These are phyloP conservation scores for Oryzias dopingdopingensis DNA, from an alignment of 2,797 vertebrate genomes.

Conservation along the genomic window DNA sequence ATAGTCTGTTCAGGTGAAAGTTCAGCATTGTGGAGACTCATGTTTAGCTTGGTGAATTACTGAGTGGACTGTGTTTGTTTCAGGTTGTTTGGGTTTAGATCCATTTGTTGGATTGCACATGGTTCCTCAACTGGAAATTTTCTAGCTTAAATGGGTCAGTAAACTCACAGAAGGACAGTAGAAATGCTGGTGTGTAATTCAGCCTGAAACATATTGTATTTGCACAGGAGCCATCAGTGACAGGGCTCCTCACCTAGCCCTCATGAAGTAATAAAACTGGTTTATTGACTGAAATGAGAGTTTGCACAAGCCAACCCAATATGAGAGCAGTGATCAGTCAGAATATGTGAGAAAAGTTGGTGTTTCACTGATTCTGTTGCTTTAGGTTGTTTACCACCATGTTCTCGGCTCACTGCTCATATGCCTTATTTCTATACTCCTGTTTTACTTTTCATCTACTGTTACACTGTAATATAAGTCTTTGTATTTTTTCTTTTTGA, in stretches of 20 bases:
- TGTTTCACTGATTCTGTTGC: constrained; percentile 8
- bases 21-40: constrained; percentile 47
- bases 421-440: constrained; percentile 9
- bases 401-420: constrained; percentile 16
- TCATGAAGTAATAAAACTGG: constrained; percentile 60
- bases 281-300: constrained; percentile 52
- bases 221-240: constrained; percentile 54
- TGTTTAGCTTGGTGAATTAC: constrained; percentile 50
- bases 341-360: constrained; percentile 13
- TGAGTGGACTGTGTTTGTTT: constrained; percentile 49
- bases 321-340: constrained; percentile 32
- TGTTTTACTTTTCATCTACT: not conserved
- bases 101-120: constrained; percentile 52
- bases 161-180: constrained; percentile 51
- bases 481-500: too few relatives aligned
- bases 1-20: constrained; percentile 29
- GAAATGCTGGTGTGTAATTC: constrained; percentile 54
- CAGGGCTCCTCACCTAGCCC: constrained; percentile 50
- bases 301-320: constrained; percentile 29
- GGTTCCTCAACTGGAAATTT: constrained; percentile 42
- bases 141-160: constrained; percentile 51
- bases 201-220: constrained; percentile 65
- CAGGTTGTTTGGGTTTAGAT: constrained; percentile 56
- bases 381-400: constrained; percentile 8
- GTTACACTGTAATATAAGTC: not conserved